Base-by-base conservation (phyloP, 1,140 invertebrate species). In the Macrostomum lignano region DNA sequence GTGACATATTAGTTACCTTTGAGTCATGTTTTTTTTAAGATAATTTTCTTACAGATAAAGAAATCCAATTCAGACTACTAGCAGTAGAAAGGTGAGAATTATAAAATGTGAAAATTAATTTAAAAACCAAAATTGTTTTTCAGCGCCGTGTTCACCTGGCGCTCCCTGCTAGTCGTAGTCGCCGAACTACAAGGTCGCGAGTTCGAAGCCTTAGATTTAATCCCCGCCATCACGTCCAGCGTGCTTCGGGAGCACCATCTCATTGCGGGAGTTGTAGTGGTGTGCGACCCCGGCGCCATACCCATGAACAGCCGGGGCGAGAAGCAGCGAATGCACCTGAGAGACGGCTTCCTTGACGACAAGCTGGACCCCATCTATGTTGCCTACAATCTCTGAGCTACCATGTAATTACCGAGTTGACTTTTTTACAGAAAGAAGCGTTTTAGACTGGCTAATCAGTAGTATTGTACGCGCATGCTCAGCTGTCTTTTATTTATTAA, bases 361-460 rank as follows among this genome's bases (percentile, higher is more conserved):
- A 81, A 93, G 55, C 68, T 96, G 36, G 86, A 96, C 62, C 88
- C 91, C 6, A 96, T 98, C 41, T 98, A 96, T 58, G 88, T 96
- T 36, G 88, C 88, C 35, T 98, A 96, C 56, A 94, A 96, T 55
- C 94, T 94, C 84, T 94, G n/a, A n/a, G n/a, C n/a, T n/a, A n/a
- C n/a, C n/a, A n/a, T n/a, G n/a, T n/a, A n/a, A n/a, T n/a, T n/a
- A n/a, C n/a, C n/a, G n/a, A n/a, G n/a, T n/a, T n/a, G n/a, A n/a
- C n/a, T n/a, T n/a, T n/a, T n/a, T n/a, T n/a, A n/a, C n/a, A n/a
- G n/a, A n/a, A n/a, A n/a, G n/a, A n/a, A n/a, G n/a, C n/a, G n/a
- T n/a, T n/a, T n/a, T n/a, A n/a, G n/a, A n/a, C n/a, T n/a, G n/a
- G n/a, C n/a, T n/a, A n/a, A n/a, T n/a, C n/a, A n/a, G n/a, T n/a